phyloP scores from a whole-genome alignment of 2,888 invertebrate species.

The Metalampra italica region DNA sequence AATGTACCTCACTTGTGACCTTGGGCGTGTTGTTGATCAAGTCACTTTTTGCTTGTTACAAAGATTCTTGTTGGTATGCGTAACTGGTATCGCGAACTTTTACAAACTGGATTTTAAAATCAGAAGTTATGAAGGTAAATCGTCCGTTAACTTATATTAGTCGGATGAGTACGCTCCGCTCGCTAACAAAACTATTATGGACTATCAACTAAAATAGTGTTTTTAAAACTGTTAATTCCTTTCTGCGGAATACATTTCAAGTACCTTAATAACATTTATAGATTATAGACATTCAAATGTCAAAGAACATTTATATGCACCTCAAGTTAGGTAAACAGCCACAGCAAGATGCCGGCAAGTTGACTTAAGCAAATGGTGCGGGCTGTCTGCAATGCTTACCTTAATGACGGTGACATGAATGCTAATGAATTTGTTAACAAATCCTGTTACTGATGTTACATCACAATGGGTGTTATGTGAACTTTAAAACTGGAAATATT shows the following conservation, averaged over 20 bases:
- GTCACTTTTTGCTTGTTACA: slow-evolving; percentile 4
- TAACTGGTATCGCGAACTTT: slow-evolving; percentile 5
- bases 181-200: too few species aligned
- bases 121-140: too few species aligned
- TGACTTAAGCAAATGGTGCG: slow-evolving; percentile 60
- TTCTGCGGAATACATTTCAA: too few species aligned
- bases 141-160: too few species aligned
- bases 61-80: slow-evolving; percentile 8
- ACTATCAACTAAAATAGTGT: too few species aligned
- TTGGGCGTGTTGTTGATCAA: slow-evolving; percentile 4
- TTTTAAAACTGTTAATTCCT: too few species aligned
- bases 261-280: too few species aligned
- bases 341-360: slow-evolving; percentile 45
- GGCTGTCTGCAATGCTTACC: slow-evolving; percentile 40
- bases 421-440: slow-evolving; percentile 19
- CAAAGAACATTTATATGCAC: slow-evolving; percentile 38
- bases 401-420: slow-evolving; percentile 24
- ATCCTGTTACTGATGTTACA: slow-evolving; percentile 17
- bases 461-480: slow-evolving; percentile 13
- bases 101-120: neutral
- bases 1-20: slow-evolving; percentile 7
- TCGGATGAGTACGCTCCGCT: too few species aligned
- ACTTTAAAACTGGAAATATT: neutral
- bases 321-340: slow-evolving; percentile 50
- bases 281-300: too few species aligned